Evolutionary conservation across 1,140 invertebrate species (phyloP), one percentile per base, ranked within the genome.

Genomic region (Leptinotarsa texana): DNA sequence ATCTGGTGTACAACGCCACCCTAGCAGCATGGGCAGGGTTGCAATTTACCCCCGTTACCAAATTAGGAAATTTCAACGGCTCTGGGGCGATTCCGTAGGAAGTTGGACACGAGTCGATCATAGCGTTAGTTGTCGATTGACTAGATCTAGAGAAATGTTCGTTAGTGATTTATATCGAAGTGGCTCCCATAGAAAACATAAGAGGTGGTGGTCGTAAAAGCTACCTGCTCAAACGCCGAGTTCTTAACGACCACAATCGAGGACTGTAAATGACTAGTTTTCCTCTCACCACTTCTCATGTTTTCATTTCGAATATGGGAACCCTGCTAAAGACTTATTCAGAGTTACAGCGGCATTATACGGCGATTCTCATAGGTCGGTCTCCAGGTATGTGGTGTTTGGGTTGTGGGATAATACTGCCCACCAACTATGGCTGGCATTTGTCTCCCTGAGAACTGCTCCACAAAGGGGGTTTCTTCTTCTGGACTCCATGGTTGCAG

Each of bases 1-100:
- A 97, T 76, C 93, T 88, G 0, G 94, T 94, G 80, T 94, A 94
- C 33, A 95, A 88, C 1, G 93, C 92, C 2, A 93, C 91, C 73
- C 91, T 87, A 0, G 93, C 91, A 0, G 93, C 93, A 82, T 94
- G 92, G 66, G 90, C 88, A 1, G 93, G 91, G 87, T 94, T 93
- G 4, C 91, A 88, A 74, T 94, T 92, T 83, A 93, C 93, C 4
- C 92, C 92, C 0, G 92, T 93, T 48, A 94, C 91, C 74, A 95
- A 82, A 86, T 94, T 94, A 0, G 93, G 93, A 82, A 95, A 95
- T 73, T 91, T 91, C 72, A 95, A 84, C 0, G 92, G 91, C 77
- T 92, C 91, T 0, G 91, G 90, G 13, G 89, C 88, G 90, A 93
- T 92, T 69, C 90, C 90, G 13, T 87, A 83, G 0, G 92, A 89